These are phyloP conservation scores for Clanis bilineata DNA, from an alignment of 2,888 invertebrate species.

Conservation along the genomic window DNA sequence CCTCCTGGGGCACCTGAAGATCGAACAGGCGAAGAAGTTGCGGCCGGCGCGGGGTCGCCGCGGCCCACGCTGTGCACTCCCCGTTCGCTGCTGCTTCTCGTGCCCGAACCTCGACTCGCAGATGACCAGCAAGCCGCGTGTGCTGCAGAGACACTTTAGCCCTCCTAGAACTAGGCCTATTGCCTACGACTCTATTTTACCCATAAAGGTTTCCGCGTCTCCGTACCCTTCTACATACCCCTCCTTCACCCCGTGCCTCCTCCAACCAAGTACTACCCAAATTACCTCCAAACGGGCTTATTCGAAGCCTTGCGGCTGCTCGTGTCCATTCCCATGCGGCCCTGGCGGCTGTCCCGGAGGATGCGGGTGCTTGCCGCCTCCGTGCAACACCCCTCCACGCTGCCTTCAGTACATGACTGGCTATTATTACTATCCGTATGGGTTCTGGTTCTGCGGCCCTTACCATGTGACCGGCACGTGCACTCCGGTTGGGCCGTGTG, in stretches of 20 bases:
- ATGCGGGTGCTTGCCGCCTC: conserved; percentile 57
- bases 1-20: conserved; percentile 39
- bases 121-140: conserved; percentile 24
- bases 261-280: conserved; percentile 20
- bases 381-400: conserved; percentile 56
- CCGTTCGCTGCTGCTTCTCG: conserved; percentile 46
- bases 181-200: conserved; percentile 19
- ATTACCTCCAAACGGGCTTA: conserved; percentile 31
- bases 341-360: conserved; percentile 45
- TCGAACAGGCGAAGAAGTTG: conserved; percentile 37
- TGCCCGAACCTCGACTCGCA: conserved; percentile 44
- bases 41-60: conserved; percentile 28
- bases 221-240: conserved; percentile 13
- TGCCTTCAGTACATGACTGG: conserved; percentile 68
- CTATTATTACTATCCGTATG: conserved; percentile 70
- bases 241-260: conserved; percentile 17
- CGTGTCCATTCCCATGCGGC: conserved; percentile 44
- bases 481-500: conserved; percentile 38
- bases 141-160: conserved; percentile 33
- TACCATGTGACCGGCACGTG: conserved; percentile 60
- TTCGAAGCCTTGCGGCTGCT: conserved; percentile 30
- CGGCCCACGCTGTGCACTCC: conserved; percentile 25
- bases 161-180: conserved; percentile 33
- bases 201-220: conserved; percentile 7
- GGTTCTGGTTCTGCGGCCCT: conserved; percentile 69